Evolutionary conservation across 2,797 vertebrate species (phyloP).

Genomic region (Poecilia picta): DNA sequence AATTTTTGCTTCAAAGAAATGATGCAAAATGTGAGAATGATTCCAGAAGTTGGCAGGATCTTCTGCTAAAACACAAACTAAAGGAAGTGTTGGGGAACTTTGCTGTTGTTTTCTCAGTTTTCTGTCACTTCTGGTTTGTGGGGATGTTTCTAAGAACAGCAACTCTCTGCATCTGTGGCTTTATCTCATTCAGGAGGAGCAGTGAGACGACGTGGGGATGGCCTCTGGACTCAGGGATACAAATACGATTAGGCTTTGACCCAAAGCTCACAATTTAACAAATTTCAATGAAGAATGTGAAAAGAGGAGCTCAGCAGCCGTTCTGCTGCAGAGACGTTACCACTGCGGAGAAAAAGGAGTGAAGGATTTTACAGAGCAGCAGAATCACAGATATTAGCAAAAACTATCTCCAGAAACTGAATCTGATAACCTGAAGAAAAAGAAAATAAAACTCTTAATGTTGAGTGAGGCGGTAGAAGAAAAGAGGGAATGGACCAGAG

Average conservation of each 20-base stretch:
- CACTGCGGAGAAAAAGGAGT: neutral
- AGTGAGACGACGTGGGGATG: slow-evolving; percentile 2
- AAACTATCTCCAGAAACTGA: slow-evolving; percentile 1
- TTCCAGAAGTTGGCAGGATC: slow-evolving; percentile 8
- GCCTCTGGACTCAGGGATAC: slow-evolving; percentile 7
- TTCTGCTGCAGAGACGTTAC: neutral
- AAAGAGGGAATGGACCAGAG: slow-evolving; percentile 30
- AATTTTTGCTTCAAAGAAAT: neutral
- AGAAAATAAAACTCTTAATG: slow-evolving; percentile 1
- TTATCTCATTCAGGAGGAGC: neutral
- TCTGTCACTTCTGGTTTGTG: neutral
- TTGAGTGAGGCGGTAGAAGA: slow-evolving; percentile 19
- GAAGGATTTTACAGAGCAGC: neutral
- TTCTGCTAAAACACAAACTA: slow-evolving; percentile 1
- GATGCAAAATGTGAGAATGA: neutral
- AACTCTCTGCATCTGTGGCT: neutral
- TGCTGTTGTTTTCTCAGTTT: neutral
- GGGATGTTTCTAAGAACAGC: neutral
- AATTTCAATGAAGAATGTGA: neutral
- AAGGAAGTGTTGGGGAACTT: neutral
- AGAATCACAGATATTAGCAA: neutral
- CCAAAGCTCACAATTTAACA: slow-evolving; percentile 11
- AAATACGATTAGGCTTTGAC: slow-evolving; percentile 15
- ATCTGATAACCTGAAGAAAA: neutral
- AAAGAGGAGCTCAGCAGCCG: neutral